A percentile compares a stretch with the other conserved stretches of the same genome.
Conservation (phyloP, 2,113 vertebrate species). For the Rhynchopsitta pachyrhyncha region DNA sequence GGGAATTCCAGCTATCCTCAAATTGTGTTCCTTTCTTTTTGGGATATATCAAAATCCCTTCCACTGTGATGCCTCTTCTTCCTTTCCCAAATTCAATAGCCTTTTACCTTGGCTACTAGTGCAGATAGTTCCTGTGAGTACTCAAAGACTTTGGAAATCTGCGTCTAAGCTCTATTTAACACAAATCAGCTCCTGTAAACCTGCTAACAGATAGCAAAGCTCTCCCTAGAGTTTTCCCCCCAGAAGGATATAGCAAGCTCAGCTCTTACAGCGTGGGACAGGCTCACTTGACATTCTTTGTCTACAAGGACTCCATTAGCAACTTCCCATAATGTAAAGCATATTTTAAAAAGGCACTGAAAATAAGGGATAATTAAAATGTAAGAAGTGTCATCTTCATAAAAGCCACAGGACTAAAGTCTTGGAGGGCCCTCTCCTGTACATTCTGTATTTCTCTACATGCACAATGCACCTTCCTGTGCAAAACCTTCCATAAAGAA, state of each 20-base stretch:
- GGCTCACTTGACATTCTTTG: background rate
- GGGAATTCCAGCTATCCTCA: background rate
- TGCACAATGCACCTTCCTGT: slow-evolving; percentile 11
- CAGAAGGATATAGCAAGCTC: background rate
- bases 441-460: slow-evolving; percentile 30
- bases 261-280: background rate
- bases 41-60: background rate
- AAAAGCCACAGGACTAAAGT: slow-evolving; percentile 65
- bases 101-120: background rate
- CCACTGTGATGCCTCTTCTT: background rate
- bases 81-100: background rate
- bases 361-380: slow-evolving; percentile 46
- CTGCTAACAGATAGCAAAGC: background rate
- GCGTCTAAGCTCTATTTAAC: background rate
- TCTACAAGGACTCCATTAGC: slow-evolving; percentile 42
- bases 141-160: background rate
- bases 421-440: slow-evolving; percentile 76
- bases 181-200: background rate
- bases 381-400: slow-evolving; percentile 65
- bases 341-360: background rate
- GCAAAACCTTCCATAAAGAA: background rate
- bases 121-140: background rate
- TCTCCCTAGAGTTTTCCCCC: background rate
- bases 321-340: background rate
- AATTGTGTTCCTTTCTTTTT: background rate